A percentile compares a stretch with the other conserved stretches of the same genome.
These are phyloP conservation scores for Mongoloraphidia duomilia DNA, from an alignment of 2,888 invertebrate species.

Conservation along the genomic window DNA sequence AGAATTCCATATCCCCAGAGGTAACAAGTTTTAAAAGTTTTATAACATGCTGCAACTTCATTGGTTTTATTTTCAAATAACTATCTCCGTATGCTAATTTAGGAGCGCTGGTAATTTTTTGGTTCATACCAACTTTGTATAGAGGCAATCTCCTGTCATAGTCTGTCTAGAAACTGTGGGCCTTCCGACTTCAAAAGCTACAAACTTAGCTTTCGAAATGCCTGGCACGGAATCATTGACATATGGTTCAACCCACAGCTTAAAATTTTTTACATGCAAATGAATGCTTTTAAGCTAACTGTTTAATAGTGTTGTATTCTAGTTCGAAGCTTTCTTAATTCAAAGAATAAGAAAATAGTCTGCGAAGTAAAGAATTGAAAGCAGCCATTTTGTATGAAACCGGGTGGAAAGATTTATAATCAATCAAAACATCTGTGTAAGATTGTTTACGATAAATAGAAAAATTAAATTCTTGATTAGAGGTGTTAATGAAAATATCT, in stretches of 20 bases:
- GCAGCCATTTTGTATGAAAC: too few relatives aligned
- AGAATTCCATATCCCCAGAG: constrained; percentile 8
- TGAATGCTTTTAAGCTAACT: too few relatives aligned
- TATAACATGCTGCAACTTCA: constrained; percentile 4
- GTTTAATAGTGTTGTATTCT: too few relatives aligned
- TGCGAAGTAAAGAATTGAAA: too few relatives aligned
- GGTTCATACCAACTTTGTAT: constrained; percentile 3
- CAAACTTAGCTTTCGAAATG: constrained; percentile 4
- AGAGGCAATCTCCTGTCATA: constrained; percentile 1
- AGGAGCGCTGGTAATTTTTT: background rate
- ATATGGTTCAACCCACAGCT: constrained; percentile 1
- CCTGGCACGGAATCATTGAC: constrained; percentile 1
- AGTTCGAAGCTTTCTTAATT: too few relatives aligned
- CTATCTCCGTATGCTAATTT: background rate
- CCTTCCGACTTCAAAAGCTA: constrained; percentile 2
- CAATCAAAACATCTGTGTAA: too few relatives aligned
- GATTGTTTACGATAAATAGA: too few relatives aligned
- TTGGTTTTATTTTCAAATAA: constrained; percentile 7
- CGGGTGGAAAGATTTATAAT: too few relatives aligned
- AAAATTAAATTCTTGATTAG: too few relatives aligned
- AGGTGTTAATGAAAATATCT: too few relatives aligned
- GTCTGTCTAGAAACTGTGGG: background rate
- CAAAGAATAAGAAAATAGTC: too few relatives aligned
- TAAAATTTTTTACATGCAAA: constrained; percentile 3
- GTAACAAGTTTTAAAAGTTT: constrained; percentile 6